These are phyloP conservation scores for Apodemus speciosus DNA, from an alignment of 2,113 vertebrate species.

Conservation along the genomic window DNA sequence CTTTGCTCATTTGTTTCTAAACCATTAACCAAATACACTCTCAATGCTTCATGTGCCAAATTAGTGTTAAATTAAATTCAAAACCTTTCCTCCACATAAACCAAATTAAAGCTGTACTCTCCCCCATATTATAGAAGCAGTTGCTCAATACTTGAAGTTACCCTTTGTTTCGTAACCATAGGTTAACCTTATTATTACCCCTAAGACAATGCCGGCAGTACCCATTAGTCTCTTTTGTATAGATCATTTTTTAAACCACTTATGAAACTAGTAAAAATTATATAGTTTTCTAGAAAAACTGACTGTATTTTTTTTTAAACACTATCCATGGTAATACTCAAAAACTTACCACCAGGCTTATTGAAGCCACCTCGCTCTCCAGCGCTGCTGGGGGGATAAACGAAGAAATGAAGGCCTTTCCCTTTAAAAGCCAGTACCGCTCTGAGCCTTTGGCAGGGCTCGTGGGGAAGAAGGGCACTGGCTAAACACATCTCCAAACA, in stretches of 20 bases:
- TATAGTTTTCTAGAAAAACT: conserved; percentile 84
- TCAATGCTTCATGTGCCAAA: conserved; percentile 83
- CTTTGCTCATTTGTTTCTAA: conserved; percentile 82
- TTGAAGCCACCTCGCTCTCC: conserved; percentile 99
- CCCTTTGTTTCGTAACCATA: conserved; percentile 85
- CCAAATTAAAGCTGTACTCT: conserved; percentile 78
- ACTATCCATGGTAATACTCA: conserved; percentile 99
- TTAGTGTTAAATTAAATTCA: conserved; percentile 81
- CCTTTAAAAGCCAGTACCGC: conserved; percentile 99
- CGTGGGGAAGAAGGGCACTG: conserved; percentile 95
- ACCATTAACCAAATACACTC: conserved; percentile 83
- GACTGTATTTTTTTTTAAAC: conserved; percentile 89
- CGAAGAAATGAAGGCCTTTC: conserved; percentile 99
- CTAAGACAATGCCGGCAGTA: conserved; percentile 90
- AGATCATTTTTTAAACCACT: conserved; percentile 86
- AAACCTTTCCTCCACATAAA: conserved; percentile 79
- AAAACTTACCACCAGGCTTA: conserved; percentile 99
- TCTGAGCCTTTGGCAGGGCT: conserved; percentile 96
- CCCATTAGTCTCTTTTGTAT: conserved; percentile 86
- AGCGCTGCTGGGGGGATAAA: conserved; percentile 99
- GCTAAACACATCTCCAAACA: conserved; percentile 92
- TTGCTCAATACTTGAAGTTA: conserved; percentile 84
- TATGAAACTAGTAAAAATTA: conserved; percentile 85
- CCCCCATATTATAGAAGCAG: conserved; percentile 88
- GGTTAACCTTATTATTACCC: conserved; percentile 86